Evolutionary conservation across 2,113 vertebrate species (phyloP).

Genomic region (Lamprotornis superbus): DNA sequence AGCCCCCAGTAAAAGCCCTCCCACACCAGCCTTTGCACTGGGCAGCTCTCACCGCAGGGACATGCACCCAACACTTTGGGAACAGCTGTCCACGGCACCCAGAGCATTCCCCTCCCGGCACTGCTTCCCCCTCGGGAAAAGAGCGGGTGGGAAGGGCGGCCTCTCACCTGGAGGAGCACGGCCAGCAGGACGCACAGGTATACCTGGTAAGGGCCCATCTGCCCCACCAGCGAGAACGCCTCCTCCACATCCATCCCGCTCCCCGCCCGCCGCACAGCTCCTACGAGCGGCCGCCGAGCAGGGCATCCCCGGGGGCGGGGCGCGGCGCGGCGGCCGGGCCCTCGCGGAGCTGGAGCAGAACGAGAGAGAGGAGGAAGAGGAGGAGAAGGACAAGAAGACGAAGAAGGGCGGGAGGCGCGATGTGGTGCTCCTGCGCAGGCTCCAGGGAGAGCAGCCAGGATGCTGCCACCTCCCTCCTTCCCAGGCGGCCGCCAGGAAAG

Average conservation of each 20-base stretch:
- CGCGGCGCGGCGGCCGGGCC: neutral
- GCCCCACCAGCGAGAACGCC: slow-evolving; percentile 75
- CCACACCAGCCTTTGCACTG: neutral
- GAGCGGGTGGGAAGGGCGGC: neutral
- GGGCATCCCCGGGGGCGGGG: slow-evolving; percentile 26
- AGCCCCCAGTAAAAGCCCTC: neutral
- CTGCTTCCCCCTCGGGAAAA: neutral
- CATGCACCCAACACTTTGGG: neutral
- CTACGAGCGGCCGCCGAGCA: neutral
- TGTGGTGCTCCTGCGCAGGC: neutral
- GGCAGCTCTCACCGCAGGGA: neutral
- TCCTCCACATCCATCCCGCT: slow-evolving; percentile 77
- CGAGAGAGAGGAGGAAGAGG: neutral
- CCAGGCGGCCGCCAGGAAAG: neutral
- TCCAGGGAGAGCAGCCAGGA: neutral
- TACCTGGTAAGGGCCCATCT: slow-evolving; percentile 79
- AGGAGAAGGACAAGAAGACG: neutral
- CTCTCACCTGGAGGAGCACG: slow-evolving; percentile 79
- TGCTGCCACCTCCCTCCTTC: neutral
- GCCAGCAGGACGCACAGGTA: slow-evolving; percentile 78
- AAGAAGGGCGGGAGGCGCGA: neutral
- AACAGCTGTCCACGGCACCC: neutral
- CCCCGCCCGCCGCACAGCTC: neutral
- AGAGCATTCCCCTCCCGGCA: neutral
- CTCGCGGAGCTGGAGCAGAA: neutral